These are phyloP conservation scores for Caenorhabditis panamensis DNA, from an alignment of 2,888 invertebrate genomes.

Conservation along the genomic window DNA sequence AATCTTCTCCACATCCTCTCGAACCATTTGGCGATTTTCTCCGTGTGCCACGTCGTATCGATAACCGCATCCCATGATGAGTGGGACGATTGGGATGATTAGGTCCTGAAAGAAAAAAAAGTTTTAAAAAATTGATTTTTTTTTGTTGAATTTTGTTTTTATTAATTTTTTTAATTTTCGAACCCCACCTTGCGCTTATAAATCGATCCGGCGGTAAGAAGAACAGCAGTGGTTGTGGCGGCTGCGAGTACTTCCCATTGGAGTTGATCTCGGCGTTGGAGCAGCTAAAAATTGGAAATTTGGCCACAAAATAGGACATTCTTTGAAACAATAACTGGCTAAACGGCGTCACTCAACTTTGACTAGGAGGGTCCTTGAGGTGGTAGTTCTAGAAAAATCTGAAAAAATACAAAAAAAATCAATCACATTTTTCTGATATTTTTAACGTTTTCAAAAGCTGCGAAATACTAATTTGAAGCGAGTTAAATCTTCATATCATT, in stretches of 20 bases:
- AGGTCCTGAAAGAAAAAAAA: conserved; percentile 44
- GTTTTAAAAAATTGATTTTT: background rate
- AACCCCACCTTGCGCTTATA: conserved; percentile 63
- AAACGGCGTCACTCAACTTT: no score
- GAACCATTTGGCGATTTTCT: conserved; percentile 53
- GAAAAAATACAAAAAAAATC: no score
- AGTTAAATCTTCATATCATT: background rate
- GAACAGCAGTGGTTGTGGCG: conserved; percentile 63
- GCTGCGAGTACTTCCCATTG: conserved; percentile 71
- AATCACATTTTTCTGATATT: no score
- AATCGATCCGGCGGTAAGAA: conserved; percentile 63
- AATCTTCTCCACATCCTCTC: conserved; percentile 60
- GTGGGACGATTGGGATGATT: conserved; percentile 72
- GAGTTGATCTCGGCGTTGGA: conserved; percentile 62
- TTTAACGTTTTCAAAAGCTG: no score
- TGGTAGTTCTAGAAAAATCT: no score
- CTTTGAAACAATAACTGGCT: no score
- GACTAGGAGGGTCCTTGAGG: no score
- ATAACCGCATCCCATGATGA: conserved; percentile 72
- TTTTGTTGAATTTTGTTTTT: background rate
- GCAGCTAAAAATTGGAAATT: conserved; percentile 37
- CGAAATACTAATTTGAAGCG: no score
- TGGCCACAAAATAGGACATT: background rate
- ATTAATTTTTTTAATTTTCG: background rate
- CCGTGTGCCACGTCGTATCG: conserved; percentile 71